Conservation (phyloP, 2,888 invertebrate species). For the Rapana venosa region DNA sequence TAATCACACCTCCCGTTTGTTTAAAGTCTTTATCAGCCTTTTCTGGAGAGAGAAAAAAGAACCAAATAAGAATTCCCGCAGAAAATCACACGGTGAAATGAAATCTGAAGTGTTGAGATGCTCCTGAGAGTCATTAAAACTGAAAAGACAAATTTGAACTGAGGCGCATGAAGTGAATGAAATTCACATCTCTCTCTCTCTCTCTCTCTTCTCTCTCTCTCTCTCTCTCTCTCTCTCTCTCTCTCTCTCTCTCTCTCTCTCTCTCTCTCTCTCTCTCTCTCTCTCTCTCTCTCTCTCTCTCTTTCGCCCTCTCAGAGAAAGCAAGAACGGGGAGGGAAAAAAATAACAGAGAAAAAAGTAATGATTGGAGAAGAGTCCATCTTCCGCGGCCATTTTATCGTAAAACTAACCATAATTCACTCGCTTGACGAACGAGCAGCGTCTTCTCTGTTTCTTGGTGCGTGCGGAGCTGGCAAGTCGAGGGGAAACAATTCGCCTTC, state of each 20-base stretch:
- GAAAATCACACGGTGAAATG: neutral
- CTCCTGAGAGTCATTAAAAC: neutral
- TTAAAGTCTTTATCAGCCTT: no score
- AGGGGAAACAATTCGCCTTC: slow-evolving; percentile 41
- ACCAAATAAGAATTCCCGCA: neutral
- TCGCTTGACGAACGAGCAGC: slow-evolving; percentile 5
- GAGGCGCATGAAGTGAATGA: neutral
- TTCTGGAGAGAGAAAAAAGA: no score
- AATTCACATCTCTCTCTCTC: neutral
- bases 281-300: neutral
- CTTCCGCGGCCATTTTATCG: slow-evolving; percentile 24
- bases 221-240: slow-evolving; percentile 8
- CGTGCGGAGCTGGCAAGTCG: slow-evolving; percentile 41
- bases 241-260: slow-evolving; percentile 28
- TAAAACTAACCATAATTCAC: slow-evolving; percentile 30
- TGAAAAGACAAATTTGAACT: neutral
- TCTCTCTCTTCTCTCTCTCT: neutral
- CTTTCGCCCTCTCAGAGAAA: neutral
- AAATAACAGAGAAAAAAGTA: neutral
- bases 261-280: neutral
- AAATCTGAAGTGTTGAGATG: neutral
- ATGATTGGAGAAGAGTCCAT: slow-evolving; percentile 3
- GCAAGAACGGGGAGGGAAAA: neutral
- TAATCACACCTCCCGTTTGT: no score
- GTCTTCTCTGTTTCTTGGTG: slow-evolving; percentile 28